Percentiles rank a stretch among this genome's conserved stretches.
Conservation (phyloP, 2,888 invertebrate genomes). For the Pemphredon lugubris region DNA sequence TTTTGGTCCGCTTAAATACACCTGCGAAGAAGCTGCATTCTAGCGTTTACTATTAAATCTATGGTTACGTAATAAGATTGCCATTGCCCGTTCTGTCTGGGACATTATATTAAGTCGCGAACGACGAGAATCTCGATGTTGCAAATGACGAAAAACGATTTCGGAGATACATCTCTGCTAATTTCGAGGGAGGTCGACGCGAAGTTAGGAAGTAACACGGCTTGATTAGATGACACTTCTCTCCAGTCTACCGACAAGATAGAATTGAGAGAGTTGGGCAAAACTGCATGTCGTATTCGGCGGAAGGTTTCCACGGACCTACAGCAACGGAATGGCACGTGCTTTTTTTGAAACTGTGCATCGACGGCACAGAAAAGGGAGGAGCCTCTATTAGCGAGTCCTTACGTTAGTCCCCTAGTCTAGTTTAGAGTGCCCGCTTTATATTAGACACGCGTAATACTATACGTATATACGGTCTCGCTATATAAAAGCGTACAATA, state of each 20-base stretch:
- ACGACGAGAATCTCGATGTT: too few species aligned
- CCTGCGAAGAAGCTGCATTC: too few species aligned
- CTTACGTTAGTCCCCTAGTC: conserved; percentile 58
- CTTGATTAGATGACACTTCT: neutral
- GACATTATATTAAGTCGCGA: too few species aligned
- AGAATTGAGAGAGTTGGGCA: neutral
- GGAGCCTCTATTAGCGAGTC: conserved; percentile 50
- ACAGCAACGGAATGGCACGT: conserved; percentile 50
- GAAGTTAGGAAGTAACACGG: neutral
- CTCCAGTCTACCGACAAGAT: neutral
- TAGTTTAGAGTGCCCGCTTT: conserved; percentile 63
- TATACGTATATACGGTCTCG: conserved; percentile 52
- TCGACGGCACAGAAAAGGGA: conserved; percentile 28
- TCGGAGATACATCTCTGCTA: too few species aligned
- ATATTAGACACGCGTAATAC: conserved; percentile 55
- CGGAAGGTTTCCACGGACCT: conserved; percentile 25
- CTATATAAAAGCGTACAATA: conserved; percentile 1
- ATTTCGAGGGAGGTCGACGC: neutral
- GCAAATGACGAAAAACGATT: too few species aligned
- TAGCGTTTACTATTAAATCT: too few species aligned
- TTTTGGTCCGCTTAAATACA: too few species aligned
- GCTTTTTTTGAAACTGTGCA: conserved; percentile 47
- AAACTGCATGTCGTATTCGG: conserved; percentile 29
- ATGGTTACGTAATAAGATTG: too few species aligned
- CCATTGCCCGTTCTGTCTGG: too few species aligned